Evolutionary conservation across 2,888 invertebrate species (phyloP).

Genomic region (Himalopsyche japonica): DNA sequence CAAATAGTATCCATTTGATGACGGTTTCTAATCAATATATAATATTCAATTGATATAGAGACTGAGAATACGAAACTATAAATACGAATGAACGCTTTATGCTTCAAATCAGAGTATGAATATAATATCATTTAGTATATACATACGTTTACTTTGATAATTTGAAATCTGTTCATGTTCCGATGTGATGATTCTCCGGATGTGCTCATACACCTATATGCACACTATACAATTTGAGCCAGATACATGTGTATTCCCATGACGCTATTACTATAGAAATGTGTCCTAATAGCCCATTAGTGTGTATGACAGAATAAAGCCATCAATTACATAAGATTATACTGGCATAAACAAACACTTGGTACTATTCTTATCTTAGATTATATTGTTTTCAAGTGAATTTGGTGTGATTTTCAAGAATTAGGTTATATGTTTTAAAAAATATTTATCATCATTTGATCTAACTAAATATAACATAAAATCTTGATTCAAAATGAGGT

Average conservation of each 20-base stretch:
- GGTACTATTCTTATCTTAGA: neutral
- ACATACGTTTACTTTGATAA: neutral
- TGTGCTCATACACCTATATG: neutral
- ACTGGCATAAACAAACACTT: neutral
- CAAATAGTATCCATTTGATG: no score
- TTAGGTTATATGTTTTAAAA: no score
- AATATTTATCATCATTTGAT: no score
- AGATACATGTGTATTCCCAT: constrained; percentile 14
- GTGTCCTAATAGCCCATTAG: constrained; percentile 16
- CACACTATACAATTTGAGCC: neutral
- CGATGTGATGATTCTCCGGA: constrained; percentile 9
- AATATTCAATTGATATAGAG: neutral
- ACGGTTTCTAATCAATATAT: no score
- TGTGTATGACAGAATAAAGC: constrained; percentile 4
- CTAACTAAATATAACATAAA: no score
- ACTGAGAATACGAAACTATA: neutral
- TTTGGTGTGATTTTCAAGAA: no score
- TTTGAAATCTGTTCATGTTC: neutral
- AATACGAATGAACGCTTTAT: neutral
- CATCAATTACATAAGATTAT: constrained; percentile 22
- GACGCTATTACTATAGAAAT: neutral
- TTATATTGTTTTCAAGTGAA: neutral
- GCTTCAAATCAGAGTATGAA: neutral
- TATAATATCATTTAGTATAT: neutral
- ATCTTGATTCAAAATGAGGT: no score